These are phyloP conservation scores for Morpho helenor DNA, from an alignment of 2,888 invertebrate species.

Conservation along the genomic window DNA sequence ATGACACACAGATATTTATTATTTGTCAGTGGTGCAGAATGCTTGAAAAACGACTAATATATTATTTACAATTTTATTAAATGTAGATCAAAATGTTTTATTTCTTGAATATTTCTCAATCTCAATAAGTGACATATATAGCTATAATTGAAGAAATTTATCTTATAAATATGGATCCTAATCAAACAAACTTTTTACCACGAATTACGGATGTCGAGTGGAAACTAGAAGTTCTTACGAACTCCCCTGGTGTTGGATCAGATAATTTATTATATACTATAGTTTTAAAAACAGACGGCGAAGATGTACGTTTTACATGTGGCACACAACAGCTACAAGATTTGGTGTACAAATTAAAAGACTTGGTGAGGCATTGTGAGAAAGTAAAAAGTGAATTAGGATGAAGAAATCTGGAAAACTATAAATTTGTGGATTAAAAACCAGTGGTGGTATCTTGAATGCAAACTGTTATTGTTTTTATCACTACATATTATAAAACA, in stretches of 20 bases:
- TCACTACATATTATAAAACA: too few relatives aligned
- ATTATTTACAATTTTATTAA: too few relatives aligned
- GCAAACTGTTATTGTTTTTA: too few relatives aligned
- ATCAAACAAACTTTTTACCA: constrained; percentile 48
- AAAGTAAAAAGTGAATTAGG: constrained; percentile 62
- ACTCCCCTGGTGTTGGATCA: constrained; percentile 57
- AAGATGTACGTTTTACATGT: constrained; percentile 80
- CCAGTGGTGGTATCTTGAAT: too few relatives aligned
- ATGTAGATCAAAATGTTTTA: too few relatives aligned
- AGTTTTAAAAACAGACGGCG: constrained; percentile 62
- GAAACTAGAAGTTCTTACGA: constrained; percentile 78
- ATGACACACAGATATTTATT: too few relatives aligned
- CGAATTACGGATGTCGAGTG: constrained; percentile 79
- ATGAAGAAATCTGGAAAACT: constrained; percentile 29
- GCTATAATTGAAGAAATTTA: not conserved
- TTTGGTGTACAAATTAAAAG: constrained; percentile 83
- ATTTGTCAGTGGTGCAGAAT: not conserved
- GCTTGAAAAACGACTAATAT: not conserved
- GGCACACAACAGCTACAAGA: constrained; percentile 82
- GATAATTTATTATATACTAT: constrained; percentile 68
- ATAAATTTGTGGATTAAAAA: not conserved
- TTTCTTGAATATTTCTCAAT: too few relatives aligned
- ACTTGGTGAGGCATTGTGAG: constrained; percentile 81
- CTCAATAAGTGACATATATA: too few relatives aligned
- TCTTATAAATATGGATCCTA: constrained; percentile 22